Conservation (phyloP, 2,113 vertebrate genomes). For the Channa maculata region DNA sequence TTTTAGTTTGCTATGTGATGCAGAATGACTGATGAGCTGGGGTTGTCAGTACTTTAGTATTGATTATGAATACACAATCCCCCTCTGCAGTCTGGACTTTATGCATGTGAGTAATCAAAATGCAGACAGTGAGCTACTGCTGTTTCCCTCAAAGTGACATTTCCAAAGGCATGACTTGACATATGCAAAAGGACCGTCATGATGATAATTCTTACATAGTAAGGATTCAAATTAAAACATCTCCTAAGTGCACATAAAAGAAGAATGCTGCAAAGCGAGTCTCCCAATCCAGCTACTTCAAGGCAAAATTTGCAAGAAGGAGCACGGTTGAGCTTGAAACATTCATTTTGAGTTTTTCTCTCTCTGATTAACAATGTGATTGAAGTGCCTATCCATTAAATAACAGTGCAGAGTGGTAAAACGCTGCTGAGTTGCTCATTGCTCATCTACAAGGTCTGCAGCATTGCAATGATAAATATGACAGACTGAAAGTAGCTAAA, state of each 20-base stretch:
- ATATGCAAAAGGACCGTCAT: slow-evolving; percentile 66
- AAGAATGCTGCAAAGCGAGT: slow-evolving; percentile 14
- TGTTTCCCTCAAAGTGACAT: slow-evolving; percentile 72
- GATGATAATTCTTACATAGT: slow-evolving; percentile 56
- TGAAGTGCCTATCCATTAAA: slow-evolving; percentile 58
- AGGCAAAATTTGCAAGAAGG: slow-evolving; percentile 33
- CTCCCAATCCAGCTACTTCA: slow-evolving; percentile 36
- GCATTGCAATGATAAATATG: slow-evolving; percentile 45
- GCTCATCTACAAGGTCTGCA: slow-evolving; percentile 58
- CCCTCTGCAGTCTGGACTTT: slow-evolving; percentile 51
- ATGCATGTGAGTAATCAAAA: slow-evolving; percentile 70
- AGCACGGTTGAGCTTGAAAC: slow-evolving; percentile 36
- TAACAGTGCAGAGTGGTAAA: slow-evolving; percentile 39
- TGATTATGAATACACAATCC: slow-evolving; percentile 67
- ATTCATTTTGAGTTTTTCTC: slow-evolving; percentile 50
- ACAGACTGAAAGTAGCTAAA: slow-evolving; percentile 44
- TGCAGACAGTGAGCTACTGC: slow-evolving; percentile 63
- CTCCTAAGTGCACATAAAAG: slow-evolving; percentile 54
- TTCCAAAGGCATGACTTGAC: slow-evolving; percentile 79
- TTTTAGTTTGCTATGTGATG: slow-evolving; percentile 30
- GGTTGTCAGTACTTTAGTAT: slow-evolving; percentile 44
- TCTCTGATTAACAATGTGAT: slow-evolving; percentile 57
- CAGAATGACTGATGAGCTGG: slow-evolving; percentile 49
- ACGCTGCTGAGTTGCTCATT: slow-evolving; percentile 49
- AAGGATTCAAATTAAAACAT: slow-evolving; percentile 41